These are phyloP conservation scores for Pristionchus maxplancki DNA, from an alignment of 2,888 invertebrate species.

Conservation along the genomic window DNA sequence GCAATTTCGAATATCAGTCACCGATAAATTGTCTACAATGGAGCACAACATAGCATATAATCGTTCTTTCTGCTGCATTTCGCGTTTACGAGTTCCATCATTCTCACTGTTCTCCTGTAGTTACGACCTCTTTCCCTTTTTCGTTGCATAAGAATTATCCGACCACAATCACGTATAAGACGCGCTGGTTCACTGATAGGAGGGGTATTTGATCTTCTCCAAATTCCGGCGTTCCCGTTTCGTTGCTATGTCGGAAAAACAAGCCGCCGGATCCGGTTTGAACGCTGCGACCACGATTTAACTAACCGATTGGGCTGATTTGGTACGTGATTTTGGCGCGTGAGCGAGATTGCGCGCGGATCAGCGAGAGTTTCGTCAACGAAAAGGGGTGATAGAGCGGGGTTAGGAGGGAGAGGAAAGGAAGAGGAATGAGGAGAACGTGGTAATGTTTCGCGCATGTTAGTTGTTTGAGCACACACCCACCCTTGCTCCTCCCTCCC, in stretches of 20 bases:
- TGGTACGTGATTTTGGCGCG: slow-evolving; percentile 2
- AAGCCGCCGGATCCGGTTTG: background rate
- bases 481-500: too few relatives aligned
- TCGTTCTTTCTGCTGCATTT: background rate
- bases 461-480: background rate
- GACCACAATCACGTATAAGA: background rate
- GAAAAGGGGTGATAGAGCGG: background rate
- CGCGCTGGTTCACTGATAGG: background rate
- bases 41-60: too few relatives aligned
- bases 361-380: slow-evolving; percentile 20
- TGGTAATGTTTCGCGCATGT: background rate
- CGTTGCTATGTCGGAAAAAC: background rate
- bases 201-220: background rate
- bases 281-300: background rate
- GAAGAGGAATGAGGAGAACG: background rate
- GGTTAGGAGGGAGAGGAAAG: background rate
- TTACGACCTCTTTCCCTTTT: background rate
- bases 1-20: too few relatives aligned
- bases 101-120: background rate
- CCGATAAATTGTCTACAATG: too few relatives aligned
- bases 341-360: background rate
- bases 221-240: background rate
- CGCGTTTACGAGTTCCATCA: background rate
- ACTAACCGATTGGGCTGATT: background rate
- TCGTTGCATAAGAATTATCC: slow-evolving; percentile 22